Conservation (phyloP, 2,888 invertebrate species). For the Heliconius aoede region DNA sequence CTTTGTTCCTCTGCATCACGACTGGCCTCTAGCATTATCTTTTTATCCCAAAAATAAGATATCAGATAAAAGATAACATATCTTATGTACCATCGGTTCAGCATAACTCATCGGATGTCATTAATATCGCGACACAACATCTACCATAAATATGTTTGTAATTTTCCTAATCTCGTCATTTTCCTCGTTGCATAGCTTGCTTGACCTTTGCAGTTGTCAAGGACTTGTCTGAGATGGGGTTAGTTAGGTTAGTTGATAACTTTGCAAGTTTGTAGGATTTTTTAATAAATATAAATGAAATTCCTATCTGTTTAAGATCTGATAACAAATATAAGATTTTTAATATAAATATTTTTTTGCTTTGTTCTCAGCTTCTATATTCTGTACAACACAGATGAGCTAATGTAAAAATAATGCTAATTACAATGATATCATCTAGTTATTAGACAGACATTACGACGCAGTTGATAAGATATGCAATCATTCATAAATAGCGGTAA, state of each 20-base stretch:
- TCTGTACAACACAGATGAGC: neutral
- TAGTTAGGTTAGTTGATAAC: neutral
- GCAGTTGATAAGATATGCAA: neutral
- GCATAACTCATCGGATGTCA: conserved; percentile 3
- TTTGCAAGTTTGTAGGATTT: neutral
- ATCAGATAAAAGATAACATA: neutral
- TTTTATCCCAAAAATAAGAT: neutral
- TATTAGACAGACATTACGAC: neutral
- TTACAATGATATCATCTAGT: conserved; percentile 23
- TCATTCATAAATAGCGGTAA: neutral
- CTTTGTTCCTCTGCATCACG: too few relatives aligned
- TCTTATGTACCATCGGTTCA: neutral
- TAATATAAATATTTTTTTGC: neutral
- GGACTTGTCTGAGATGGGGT: neutral
- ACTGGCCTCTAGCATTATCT: neutral
- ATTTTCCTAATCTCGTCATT: conserved; percentile 24
- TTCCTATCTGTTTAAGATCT: too few relatives aligned
- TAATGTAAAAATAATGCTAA: conserved; percentile 18
- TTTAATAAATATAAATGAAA: too few relatives aligned
- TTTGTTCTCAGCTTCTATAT: neutral
- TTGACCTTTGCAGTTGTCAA: conserved; percentile 13
- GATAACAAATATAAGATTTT: neutral
- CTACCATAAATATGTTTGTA: conserved; percentile 23
- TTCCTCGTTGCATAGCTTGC: conserved; percentile 22
- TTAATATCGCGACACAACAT: neutral